Base-by-base conservation (phyloP, 1,140 invertebrate genomes). In the Drosophila tsacasi region DNA sequence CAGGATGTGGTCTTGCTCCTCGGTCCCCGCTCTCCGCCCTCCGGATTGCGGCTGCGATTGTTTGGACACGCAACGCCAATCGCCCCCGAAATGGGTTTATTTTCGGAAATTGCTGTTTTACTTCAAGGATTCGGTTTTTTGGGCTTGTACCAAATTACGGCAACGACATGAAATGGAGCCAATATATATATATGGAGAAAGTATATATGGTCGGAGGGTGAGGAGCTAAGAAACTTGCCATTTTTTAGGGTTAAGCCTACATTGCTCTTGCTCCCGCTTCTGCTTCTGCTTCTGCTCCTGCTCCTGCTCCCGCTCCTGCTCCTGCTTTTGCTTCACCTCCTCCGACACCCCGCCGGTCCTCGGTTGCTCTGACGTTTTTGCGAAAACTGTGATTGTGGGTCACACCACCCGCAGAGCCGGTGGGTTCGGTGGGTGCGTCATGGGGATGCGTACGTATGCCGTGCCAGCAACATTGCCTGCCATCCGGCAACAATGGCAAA, bases 91-190 rank as follows among this genome's bases (percentile, higher is more conserved):
- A 83, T 83, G 52, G 54, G 76, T 87, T 87, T 89, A 89, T 90
- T 89, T 89, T 90, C 63, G 81, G 81, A 89, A 75, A 83, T 89
- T 72, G 74, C 59, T 87, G 84, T 79, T 81, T 89, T 84, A 89
- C 84, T 87, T 87, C 81, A 81, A 68, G 84, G 84, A 69, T 81
- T 84, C 50, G 60, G 49, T 66, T 78, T 59, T 59, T 69, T 49
- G 64, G 39, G 62, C 63, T 75, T 75, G 66, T 59, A 74, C 54
- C 54, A 73, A 73, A 74, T 74, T 74, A 74, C 57, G 30, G 21
- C 71, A 42, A 77, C 49, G 75, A 78, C 75, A 78, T 78, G 74
- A 78, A 76, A 78, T 78, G 49, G 32, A 78, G 49, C 44, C 64
- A 58, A 76, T 65, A 47, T 39, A 23, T 54, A 19, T 21, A 10